phyloP scores from a whole-genome alignment of 2,113 vertebrate species.

The Charadrius vociferus region DNA sequence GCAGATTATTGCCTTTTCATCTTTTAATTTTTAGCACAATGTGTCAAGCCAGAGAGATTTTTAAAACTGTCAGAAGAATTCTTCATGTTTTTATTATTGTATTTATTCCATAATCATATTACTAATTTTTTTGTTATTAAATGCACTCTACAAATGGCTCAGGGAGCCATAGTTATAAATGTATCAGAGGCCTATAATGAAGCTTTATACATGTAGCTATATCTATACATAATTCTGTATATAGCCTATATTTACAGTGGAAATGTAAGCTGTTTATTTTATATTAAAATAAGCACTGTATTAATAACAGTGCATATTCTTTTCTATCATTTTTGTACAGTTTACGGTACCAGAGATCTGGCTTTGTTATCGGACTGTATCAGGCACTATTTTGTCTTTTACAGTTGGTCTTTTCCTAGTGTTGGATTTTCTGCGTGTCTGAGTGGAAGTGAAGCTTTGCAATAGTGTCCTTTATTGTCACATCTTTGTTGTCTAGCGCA shows the following conservation, averaged over 20 bases:
- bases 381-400: slow-evolving; percentile 35
- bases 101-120: slow-evolving; percentile 81
- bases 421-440: slow-evolving; percentile 58
- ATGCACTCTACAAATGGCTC: slow-evolving; percentile 86
- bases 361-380: slow-evolving; percentile 65
- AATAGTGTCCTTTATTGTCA: slow-evolving; percentile 39
- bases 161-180: slow-evolving; percentile 87
- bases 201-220: slow-evolving; percentile 91
- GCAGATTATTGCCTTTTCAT: slow-evolving; percentile 75
- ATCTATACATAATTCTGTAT: slow-evolving; percentile 85
- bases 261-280: slow-evolving; percentile 89
- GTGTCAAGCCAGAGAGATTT: slow-evolving; percentile 70
- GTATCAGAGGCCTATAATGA: slow-evolving; percentile 86
- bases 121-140: slow-evolving; percentile 80
- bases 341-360: slow-evolving; percentile 74
- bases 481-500: slow-evolving; percentile 40
- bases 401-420: slow-evolving; percentile 59
- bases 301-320: slow-evolving; percentile 77
- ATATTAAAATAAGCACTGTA: slow-evolving; percentile 86
- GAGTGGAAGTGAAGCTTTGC: slow-evolving; percentile 59
- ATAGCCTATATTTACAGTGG: slow-evolving; percentile 89
- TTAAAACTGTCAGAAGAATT: slow-evolving; percentile 64
- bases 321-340: slow-evolving; percentile 82
- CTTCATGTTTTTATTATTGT: slow-evolving; percentile 78
- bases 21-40: slow-evolving; percentile 72